Evolutionary conservation across 2,113 vertebrate genomes (phyloP), one percentile per base, ranked within the genome.

Genomic region (Vireo altiloquus): DNA sequence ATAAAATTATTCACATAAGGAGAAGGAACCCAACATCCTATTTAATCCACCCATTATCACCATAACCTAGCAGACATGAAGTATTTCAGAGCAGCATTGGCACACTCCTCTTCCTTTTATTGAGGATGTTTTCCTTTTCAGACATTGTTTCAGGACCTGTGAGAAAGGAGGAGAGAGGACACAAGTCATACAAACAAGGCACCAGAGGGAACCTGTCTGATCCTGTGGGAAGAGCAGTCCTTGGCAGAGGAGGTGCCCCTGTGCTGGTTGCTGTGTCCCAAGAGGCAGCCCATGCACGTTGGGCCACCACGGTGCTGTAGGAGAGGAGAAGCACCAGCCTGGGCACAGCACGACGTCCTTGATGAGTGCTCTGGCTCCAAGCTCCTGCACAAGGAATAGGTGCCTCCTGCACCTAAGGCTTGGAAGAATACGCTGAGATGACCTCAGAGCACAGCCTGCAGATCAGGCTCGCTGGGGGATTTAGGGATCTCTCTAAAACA

Each of bases 241-340:
- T 13, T 35, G 27, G 15, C 21, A 23, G 47, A 63, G 25, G 65
- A 72, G 53, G 30, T 30, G 35, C 4, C 15, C 12, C 15, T 42
- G 33, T 90, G 71, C 31, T 63, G 35, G 7, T 18, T 61, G 21
- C 30, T 8, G 12, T 50, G 50, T 57, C 59, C 60, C 37, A 57
- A 61, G 64, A 22, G 65, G 44, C 1, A 3, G 12, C 12, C n/a
- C 2, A 0, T 30, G 8, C 27, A 9, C 0, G 0, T 28, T 46
- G 44, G 82, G 47, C 20, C 22, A 15, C 59, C 30, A 0, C 10
- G 37, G 33, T 35, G 49, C 18, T 68, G 52, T 0, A 25, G 31
- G 56, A 59, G 52, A 30, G 25, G 37, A 52, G 68, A 16, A 86
- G 23, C 35, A 57, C 22, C 50, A 75, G 21, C 33, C 72, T 19